Evolutionary conservation across 2,797 vertebrate genomes (phyloP).

Genomic region (Pseudochirops corinnae): DNA sequence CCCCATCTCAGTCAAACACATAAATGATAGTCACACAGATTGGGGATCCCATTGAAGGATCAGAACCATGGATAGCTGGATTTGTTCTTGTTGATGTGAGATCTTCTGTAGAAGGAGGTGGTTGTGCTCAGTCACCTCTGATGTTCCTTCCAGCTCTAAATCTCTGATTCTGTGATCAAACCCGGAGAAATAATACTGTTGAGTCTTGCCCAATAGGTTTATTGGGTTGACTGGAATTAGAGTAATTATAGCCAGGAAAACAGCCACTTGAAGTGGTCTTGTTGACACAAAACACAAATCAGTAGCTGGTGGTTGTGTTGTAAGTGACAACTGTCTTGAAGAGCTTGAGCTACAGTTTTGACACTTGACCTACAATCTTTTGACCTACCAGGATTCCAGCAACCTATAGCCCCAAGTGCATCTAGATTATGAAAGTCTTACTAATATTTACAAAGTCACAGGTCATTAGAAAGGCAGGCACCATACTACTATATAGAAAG

Average conservation of each 20-base stretch:
- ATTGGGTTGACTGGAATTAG: neutral
- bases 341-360: neutral
- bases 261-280: neutral
- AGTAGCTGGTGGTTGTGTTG: neutral
- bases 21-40: neutral
- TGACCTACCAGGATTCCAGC: neutral
- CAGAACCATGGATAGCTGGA: neutral
- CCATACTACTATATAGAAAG: neutral
- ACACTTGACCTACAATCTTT: neutral
- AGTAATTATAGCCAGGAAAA: neutral
- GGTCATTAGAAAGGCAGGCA: neutral
- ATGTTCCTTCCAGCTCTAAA: neutral
- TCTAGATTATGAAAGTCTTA: neutral
- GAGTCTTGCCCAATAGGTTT: neutral
- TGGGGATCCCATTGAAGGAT: neutral
- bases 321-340: neutral
- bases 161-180: neutral
- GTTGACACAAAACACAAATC: neutral
- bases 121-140: neutral
- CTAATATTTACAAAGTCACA: neutral
- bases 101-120: neutral
- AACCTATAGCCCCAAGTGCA: neutral
- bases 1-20: neutral
- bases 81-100: neutral
- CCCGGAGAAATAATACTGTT: neutral